Percentiles rank a stretch among this genome's conserved stretches.
Conservation (phyloP, 2,888 invertebrate genomes). For the Asteroscopus sphinx region DNA sequence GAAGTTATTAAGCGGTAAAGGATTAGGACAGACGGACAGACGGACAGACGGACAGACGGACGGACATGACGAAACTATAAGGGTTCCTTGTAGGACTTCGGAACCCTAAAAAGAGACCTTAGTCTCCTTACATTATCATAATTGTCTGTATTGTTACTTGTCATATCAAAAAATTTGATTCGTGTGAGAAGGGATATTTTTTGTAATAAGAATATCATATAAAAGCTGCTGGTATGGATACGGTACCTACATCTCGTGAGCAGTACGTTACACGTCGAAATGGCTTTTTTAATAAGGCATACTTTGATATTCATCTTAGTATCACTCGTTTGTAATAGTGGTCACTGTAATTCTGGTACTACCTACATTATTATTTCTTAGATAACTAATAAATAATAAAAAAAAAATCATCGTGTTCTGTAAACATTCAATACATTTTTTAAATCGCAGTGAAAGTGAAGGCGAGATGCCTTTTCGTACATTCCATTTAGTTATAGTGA, state of each 20-base stretch:
- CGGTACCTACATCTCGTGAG: neutral
- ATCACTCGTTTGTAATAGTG: neutral
- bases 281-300: conserved; percentile 9
- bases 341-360: conserved; percentile 26
- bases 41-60: too few relatives aligned
- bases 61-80: too few relatives aligned
- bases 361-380: too few relatives aligned
- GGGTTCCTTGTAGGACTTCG: too few relatives aligned
- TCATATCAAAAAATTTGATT: conserved; percentile 15
- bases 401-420: neutral
- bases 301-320: conserved; percentile 4
- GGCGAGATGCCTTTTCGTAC: too few relatives aligned
- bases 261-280: conserved; percentile 1
- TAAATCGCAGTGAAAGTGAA: too few relatives aligned
- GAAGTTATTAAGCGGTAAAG: too few relatives aligned
- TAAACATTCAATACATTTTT: too few relatives aligned
- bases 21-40: too few relatives aligned
- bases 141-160: conserved; percentile 21
- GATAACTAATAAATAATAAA: too few relatives aligned
- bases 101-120: conserved; percentile 6
- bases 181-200: conserved; percentile 6
- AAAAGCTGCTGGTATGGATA: conserved; percentile 13
- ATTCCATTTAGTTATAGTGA: too few relatives aligned
- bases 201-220: conserved; percentile 13
- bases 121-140: neutral